Base-by-base conservation (phyloP, 2,888 invertebrate species). In the Sarcophaga carnaria region DNA sequence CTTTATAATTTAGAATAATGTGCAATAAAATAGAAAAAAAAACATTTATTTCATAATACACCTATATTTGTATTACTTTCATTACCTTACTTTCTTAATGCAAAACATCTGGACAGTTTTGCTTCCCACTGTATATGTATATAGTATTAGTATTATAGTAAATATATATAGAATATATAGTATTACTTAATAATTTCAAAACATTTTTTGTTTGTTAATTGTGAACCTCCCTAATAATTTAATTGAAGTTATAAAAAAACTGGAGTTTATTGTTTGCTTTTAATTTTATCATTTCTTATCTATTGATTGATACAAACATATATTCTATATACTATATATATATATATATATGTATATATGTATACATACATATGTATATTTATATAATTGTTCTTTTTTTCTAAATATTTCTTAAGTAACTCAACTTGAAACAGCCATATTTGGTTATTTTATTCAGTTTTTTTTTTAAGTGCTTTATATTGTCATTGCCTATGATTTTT, bases 251-350 rank as follows among this genome's bases (percentile, higher is more conserved):
- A 37, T 37, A 37, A 37, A 27, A 27, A 37, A 37, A 37, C 37
- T 37, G 37, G 37, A 37, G 37, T 37, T 37, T 37, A 37, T 69
- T 76, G 71, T 63, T 71, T 54, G 37, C 17, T 14, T 54, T 54
- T 54, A 17, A 66, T 77, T 84, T 80, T 75, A 79, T 75, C 70
- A 69, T 64, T 63, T 47, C 63, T 75, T 83, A 83, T 79, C 78
- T 83, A 63, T 75, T 75, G 69, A 70, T 83, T 83, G 25, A 37
- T 37, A 37, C 37, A 37, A 37, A 37, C 37, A 37, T 37, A 37
- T 37, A 37, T 1, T 37, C 6, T 6, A 37, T 2, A 37, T 37
- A 37, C 10, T 8, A 37, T 37, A 2, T 37, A 37, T 20, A 37
- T 37, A 2, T 37, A 37, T 20, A 20, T 22, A 22, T 22, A 6